These are phyloP conservation scores for Choloepus didactylus DNA, from an alignment of 2,797 vertebrate species.

Conservation along the genomic window DNA sequence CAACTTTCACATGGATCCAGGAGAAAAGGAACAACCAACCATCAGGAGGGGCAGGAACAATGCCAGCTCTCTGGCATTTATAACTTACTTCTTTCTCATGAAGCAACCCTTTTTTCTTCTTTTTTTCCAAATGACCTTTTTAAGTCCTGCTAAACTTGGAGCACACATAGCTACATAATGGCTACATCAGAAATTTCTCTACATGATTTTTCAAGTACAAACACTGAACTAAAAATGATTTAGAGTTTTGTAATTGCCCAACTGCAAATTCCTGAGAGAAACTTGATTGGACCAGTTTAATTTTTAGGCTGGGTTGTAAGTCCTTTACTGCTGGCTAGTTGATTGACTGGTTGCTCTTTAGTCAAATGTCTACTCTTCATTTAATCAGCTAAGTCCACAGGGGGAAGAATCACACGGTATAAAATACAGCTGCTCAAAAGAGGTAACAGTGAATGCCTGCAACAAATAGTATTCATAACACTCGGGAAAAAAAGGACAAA, in stretches of 20 bases:
- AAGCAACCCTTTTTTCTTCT: neutral
- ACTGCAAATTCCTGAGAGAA: conserved; percentile 26
- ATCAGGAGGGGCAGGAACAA: conserved; percentile 46
- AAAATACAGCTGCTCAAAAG: neutral
- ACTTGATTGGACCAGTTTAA: neutral
- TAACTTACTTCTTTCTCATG: neutral
- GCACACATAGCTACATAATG: neutral
- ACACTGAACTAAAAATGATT: conserved; percentile 1
- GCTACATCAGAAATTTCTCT: conserved; percentile 39
- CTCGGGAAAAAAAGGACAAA: neutral
- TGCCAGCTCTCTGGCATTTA: conserved; percentile 40
- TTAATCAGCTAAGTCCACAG: neutral
- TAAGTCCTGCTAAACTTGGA: conserved; percentile 30
- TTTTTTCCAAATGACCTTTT: neutral
- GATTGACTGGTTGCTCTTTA: neutral
- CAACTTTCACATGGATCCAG: neutral
- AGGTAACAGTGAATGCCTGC: neutral
- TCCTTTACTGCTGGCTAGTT: neutral
- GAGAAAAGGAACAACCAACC: conserved; percentile 25
- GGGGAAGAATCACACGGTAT: neutral
- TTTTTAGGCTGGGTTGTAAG: neutral
- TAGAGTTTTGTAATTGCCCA: neutral
- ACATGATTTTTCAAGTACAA: conserved; percentile 56
- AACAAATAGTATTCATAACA: neutral
- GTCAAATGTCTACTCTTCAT: neutral